Evolutionary conservation across 2,888 invertebrate species (phyloP).

Genomic region (Ormyrus nitidulus): DNA sequence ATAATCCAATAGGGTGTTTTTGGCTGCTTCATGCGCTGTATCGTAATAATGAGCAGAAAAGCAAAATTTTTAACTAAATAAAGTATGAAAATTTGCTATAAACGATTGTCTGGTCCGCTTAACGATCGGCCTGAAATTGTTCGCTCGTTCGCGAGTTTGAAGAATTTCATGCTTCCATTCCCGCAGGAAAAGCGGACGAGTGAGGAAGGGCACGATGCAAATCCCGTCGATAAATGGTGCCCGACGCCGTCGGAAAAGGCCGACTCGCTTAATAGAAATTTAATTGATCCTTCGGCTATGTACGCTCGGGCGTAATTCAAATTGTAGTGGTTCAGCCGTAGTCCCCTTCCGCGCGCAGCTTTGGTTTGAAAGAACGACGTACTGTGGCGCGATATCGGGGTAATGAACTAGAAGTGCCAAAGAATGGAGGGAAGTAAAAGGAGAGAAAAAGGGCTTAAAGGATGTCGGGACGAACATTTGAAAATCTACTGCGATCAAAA

Average conservation of each 20-base stretch:
- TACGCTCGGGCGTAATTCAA: constrained; percentile 71
- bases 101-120: background rate
- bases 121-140: background rate
- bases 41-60: too few species aligned
- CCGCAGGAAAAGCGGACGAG: constrained; percentile 4
- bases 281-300: constrained; percentile 73
- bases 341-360: constrained; percentile 34
- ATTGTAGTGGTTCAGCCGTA: constrained; percentile 63
- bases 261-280: constrained; percentile 72
- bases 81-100: too few species aligned
- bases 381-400: constrained; percentile 33
- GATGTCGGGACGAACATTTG: background rate
- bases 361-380: constrained; percentile 24
- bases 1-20: too few species aligned
- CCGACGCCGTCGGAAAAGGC: constrained; percentile 62
- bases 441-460: background rate
- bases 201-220: constrained; percentile 48
- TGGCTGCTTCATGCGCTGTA: too few species aligned
- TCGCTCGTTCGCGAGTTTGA: constrained; percentile 6
- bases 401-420: constrained; percentile 50
- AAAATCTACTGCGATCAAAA: constrained; percentile 5
- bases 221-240: constrained; percentile 68
- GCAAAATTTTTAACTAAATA: too few species aligned
- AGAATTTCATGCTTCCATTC: constrained; percentile 42
- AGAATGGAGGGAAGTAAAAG: constrained; percentile 8